A percentile compares a stretch with the other conserved stretches of the same genome.
These are phyloP conservation scores for Trachelus tabidus DNA, from an alignment of 2,888 invertebrate species.

Conservation along the genomic window DNA sequence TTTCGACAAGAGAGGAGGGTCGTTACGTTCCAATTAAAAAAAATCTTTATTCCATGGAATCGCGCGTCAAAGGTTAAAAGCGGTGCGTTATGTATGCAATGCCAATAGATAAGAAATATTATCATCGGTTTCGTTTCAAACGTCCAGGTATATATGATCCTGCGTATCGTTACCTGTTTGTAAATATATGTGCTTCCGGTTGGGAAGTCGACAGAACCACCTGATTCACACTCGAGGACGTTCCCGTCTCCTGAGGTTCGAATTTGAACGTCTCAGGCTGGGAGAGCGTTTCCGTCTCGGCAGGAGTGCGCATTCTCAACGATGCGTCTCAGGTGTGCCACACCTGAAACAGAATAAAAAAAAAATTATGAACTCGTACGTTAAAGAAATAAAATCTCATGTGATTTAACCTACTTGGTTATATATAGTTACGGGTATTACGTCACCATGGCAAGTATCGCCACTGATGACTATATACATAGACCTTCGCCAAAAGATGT, in stretches of 20 bases:
- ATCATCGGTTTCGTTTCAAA: neutral
- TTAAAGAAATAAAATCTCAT: neutral
- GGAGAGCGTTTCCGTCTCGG: slow-evolving; percentile 54
- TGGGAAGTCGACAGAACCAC: slow-evolving; percentile 52
- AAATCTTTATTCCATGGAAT: neutral
- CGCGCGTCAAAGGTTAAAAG: neutral
- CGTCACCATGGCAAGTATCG: neutral
- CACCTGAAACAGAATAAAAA: neutral
- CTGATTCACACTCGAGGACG: slow-evolving; percentile 45
- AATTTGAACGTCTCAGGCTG: slow-evolving; percentile 53
- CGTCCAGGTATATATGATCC: neutral
- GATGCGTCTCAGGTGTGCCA: neutral
- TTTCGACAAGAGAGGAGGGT: neutral
- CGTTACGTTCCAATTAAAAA: neutral
- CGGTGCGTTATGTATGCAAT: neutral
- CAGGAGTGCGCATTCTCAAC: slow-evolving; percentile 55
- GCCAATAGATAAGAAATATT: neutral
- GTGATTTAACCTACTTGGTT: neutral
- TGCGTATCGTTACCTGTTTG: slow-evolving; percentile 48
- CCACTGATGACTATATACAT: neutral
- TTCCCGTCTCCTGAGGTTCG: slow-evolving; percentile 45
- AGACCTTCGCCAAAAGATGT: neutral
- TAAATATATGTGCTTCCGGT: slow-evolving; percentile 55
- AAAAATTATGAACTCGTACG: neutral
- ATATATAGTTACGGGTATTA: neutral